Percentiles rank a stretch among this genome's conserved stretches.
These are phyloP conservation scores for Tigriopus japonicus DNA, from an alignment of 1,140 invertebrate species.

Conservation along the genomic window DNA sequence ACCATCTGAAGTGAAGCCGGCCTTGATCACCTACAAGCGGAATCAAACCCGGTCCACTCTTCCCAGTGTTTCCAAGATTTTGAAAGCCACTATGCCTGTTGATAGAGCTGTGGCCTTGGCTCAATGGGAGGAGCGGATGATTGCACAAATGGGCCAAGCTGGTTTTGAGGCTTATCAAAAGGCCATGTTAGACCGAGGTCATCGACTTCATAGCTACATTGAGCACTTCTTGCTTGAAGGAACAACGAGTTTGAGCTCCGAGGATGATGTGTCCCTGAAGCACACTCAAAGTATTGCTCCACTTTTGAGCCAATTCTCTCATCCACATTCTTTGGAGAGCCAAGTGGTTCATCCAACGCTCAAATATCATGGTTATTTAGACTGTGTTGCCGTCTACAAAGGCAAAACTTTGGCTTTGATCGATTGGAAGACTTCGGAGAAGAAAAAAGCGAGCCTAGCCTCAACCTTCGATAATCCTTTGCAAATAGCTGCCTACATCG, in stretches of 20 bases:
- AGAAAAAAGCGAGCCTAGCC: neutral
- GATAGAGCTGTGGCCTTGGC: neutral
- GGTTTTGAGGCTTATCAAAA: neutral
- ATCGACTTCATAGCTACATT: neutral
- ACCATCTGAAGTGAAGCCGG: no score
- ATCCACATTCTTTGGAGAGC: neutral
- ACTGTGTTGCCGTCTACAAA: neutral
- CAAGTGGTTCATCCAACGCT: neutral
- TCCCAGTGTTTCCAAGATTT: slow-evolving; percentile 4
- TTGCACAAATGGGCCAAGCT: neutral
- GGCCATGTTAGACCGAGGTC: neutral
- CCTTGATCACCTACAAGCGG: no score
- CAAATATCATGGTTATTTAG: neutral
- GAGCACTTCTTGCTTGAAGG: neutral
- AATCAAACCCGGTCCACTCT: no score
- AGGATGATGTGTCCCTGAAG: slow-evolving; percentile 1
- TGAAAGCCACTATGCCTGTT: neutral
- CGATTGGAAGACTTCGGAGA: slow-evolving; percentile 8
- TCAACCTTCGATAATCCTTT: neutral
- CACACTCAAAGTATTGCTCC: neutral
- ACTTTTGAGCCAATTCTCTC: neutral
- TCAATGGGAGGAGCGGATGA: slow-evolving; percentile 7
- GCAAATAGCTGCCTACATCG: slow-evolving; percentile 4
- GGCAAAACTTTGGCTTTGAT: neutral
- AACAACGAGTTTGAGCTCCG: neutral